These are phyloP conservation scores for Furnarius figulus DNA, from an alignment of 2,113 vertebrate genomes.

Conservation along the genomic window DNA sequence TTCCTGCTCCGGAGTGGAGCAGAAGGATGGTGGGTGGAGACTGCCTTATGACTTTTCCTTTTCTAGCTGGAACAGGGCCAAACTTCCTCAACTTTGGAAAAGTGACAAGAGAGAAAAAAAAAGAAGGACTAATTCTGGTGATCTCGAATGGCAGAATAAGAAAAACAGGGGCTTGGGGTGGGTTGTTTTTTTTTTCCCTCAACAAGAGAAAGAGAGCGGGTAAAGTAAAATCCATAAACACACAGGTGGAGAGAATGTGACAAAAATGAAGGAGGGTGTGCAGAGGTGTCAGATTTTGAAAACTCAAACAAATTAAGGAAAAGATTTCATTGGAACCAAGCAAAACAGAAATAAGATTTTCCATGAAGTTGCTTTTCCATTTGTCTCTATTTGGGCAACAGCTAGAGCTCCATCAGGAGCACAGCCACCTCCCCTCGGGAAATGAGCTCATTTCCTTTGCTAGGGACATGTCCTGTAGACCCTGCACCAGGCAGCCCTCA, in stretches of 20 bases:
- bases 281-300: not conserved
- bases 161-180: not conserved
- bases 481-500: not conserved
- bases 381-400: not conserved
- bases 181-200: not conserved
- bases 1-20: constrained; percentile 10
- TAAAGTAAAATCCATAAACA: not conserved
- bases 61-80: constrained; percentile 12
- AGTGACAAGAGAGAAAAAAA: constrained; percentile 9
- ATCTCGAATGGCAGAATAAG: constrained; percentile 9
- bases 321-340: not conserved
- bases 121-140: constrained; percentile 11
- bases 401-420: not conserved
- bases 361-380: not conserved
- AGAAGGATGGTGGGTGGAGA: constrained; percentile 61
- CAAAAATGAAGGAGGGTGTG: not conserved
- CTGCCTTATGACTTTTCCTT: constrained; percentile 61
- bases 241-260: not conserved
- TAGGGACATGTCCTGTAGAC: not conserved
- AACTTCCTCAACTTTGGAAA: constrained; percentile 59
- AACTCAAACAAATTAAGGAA: not conserved
- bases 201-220: not conserved
- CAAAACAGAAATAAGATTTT: not conserved
- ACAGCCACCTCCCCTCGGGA: not conserved
- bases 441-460: not conserved